Base-by-base conservation (phyloP, 2,113 vertebrate genomes). In the Phylloscopus trochiloides region DNA sequence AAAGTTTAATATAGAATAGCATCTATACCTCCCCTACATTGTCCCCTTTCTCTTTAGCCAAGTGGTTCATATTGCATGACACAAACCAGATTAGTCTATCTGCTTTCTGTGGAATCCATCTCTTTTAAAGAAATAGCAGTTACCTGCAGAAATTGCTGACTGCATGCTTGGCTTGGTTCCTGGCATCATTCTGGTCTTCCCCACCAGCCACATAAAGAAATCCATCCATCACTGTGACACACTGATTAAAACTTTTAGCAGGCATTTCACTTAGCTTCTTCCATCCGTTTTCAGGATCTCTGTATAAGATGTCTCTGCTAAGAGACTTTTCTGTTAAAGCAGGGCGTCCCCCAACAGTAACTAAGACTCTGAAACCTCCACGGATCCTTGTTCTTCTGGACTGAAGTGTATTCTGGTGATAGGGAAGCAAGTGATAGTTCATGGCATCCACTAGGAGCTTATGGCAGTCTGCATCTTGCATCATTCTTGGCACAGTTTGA, bases 81-180 rank as follows among this genome's bases (percentile, higher is more conserved):
- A 50, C 38, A 92, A 57, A 47, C 21, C 57, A 76, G 36, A 24
- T 71, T 40, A 18, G 70, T 59, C 43, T 61, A 50, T 76, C 74
- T 65, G 32, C 70, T 45, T 43, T 59, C 40, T 72, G 6, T 48
- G 57, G 19, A 88, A 70, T 85, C 57, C 31, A 92, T 17, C 66
- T 13, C 61, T 82, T 90, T 58, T 14, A 59, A 93, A 81, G n/a
- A 90, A 95, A 93, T 48, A 75, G 81, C 36, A 70, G 25, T 86
- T 98, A 99, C 99, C 99, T 99, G 99, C 99, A 99, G 98, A 99
- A 99, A 96, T 99, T 99, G 98, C 99, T 99, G 90, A 99, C 99
- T 24, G 99, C 99, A 76, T 99, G 99, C 96, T 99, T 99, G 66
- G 99, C 99, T 98, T 99, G 99, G 97, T 99, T 99, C 93, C 99